Evolutionary conservation across 2,888 invertebrate genomes (phyloP).

Genomic region (Boloria euphrosyne): DNA sequence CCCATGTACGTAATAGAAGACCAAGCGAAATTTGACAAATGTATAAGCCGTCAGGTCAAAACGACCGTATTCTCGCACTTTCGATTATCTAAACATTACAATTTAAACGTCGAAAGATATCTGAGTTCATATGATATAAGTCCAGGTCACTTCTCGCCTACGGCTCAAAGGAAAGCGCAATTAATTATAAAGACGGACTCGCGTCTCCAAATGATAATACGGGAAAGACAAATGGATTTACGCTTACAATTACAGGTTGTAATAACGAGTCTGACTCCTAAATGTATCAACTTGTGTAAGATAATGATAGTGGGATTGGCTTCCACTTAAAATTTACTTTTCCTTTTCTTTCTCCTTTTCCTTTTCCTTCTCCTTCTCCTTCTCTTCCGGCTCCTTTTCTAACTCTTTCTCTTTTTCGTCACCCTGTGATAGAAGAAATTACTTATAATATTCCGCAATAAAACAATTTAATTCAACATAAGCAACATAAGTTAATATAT

Average conservation of each 20-base stretch:
- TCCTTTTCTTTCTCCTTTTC: conserved; percentile 53
- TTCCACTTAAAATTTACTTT: conserved; percentile 44
- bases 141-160: conserved; percentile 30
- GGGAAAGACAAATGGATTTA: conserved; percentile 81
- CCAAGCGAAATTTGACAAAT: conserved; percentile 49
- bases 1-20: conserved; percentile 43
- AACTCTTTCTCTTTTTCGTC: conserved; percentile 88
- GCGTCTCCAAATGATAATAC: conserved; percentile 59
- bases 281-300: conserved; percentile 48
- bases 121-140: background rate
- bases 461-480: no score
- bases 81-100: no score
- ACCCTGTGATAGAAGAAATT: conserved; percentile 78
- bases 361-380: conserved; percentile 84
- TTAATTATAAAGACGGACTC: conserved; percentile 50
- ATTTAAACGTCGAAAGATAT: no score
- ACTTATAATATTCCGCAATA: no score
- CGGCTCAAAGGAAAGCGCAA: conserved; percentile 44
- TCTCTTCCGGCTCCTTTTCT: conserved; percentile 86
- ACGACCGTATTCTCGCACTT: background rate
- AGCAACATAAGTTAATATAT: no score
- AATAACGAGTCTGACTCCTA: conserved; percentile 68
- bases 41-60: conserved; percentile 7
- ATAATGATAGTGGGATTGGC: conserved; percentile 35
- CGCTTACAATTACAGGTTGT: conserved; percentile 72